Conservation (phyloP, 2,888 invertebrate genomes). For the Geophilus truncorum region DNA sequence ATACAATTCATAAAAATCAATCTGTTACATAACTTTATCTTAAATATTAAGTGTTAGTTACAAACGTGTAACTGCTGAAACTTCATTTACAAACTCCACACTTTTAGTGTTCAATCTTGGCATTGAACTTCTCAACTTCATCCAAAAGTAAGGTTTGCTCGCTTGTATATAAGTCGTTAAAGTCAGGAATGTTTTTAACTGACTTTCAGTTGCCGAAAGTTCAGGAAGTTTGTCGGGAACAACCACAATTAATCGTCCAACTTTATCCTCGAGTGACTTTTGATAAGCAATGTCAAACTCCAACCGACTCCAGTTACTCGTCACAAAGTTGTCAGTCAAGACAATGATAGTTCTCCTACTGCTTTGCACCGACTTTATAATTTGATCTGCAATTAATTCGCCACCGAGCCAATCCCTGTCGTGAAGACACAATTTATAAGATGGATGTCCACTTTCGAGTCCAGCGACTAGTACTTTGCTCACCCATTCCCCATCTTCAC, state of each 20-base stretch:
- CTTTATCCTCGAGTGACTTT: background rate
- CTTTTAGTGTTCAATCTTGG: too few relatives aligned
- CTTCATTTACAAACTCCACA: too few relatives aligned
- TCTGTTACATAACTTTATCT: too few relatives aligned
- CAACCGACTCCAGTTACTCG: background rate
- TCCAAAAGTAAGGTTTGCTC: background rate
- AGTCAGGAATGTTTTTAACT: background rate
- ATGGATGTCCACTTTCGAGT: conserved; percentile 45
- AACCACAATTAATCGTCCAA: background rate
- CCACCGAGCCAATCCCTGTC: background rate
- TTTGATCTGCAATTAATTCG: background rate
- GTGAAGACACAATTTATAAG: background rate
- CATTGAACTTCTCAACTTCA: background rate
- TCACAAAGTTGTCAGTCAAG: background rate
- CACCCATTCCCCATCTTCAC: background rate
- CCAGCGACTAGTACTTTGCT: background rate
- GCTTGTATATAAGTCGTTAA: background rate
- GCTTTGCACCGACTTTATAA: background rate
- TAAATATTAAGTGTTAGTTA: too few relatives aligned
- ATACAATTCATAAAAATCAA: too few relatives aligned
- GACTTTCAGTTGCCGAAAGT: background rate
- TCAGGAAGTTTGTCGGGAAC: background rate
- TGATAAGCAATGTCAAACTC: background rate
- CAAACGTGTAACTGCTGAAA: too few relatives aligned
- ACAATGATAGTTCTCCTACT: background rate